Percentiles rank a stretch among this genome's conserved stretches.
These are phyloP conservation scores for Polydesmus complanatus DNA, from an alignment of 2,888 invertebrate species.

Conservation along the genomic window DNA sequence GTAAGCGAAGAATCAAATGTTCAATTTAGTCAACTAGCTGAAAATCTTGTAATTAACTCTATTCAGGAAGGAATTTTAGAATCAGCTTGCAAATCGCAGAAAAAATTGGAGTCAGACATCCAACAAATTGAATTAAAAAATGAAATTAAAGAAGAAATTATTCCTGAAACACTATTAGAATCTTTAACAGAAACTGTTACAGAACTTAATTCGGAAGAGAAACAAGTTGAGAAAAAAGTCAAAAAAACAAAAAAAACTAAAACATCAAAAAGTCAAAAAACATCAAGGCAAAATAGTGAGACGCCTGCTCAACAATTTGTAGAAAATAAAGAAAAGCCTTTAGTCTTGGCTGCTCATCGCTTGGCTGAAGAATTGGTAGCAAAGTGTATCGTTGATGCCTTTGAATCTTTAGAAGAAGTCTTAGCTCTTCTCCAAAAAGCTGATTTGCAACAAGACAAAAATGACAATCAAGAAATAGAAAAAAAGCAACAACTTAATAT, in stretches of 20 bases:
- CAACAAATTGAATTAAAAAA: not conserved
- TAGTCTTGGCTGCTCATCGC: not conserved
- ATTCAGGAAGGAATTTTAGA: not conserved
- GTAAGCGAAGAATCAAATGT: not conserved
- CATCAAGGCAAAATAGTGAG: no score
- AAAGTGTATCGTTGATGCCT: constrained; percentile 10
- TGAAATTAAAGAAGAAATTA: not conserved
- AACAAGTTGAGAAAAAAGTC: not conserved
- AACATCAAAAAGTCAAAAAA: not conserved
- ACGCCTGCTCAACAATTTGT: no score
- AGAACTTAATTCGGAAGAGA: no score
- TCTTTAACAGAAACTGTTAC: no score
- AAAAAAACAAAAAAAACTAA: not conserved
- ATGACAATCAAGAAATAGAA: not conserved
- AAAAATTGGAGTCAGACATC: not conserved
- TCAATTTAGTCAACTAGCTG: not conserved
- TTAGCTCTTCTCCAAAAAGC: not conserved
- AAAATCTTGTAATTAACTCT: not conserved
- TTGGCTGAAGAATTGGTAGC: constrained; percentile 8
- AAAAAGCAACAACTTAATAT: not conserved
- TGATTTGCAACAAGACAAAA: not conserved
- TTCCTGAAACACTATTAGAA: not conserved
- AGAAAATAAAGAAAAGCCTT: not conserved
- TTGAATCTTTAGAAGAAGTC: constrained; percentile 9
- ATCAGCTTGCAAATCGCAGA: not conserved